Conservation (phyloP, 2,888 invertebrate species). For the Ophioninae sp. region DNA sequence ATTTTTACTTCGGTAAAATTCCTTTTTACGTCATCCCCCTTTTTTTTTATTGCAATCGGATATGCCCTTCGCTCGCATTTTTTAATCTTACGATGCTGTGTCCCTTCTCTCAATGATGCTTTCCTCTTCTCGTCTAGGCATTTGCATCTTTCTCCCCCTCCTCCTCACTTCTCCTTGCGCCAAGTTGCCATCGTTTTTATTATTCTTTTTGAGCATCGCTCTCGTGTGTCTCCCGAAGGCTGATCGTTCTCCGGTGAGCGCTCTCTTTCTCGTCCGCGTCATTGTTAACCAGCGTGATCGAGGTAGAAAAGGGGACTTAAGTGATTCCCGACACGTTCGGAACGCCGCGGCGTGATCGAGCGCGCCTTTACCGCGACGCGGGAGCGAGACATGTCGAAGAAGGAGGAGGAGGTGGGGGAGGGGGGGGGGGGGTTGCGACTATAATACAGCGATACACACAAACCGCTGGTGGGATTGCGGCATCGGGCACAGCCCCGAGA, state of each 20-base stretch:
- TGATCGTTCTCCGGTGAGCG: constrained; percentile 38
- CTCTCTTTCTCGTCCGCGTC: constrained; percentile 42
- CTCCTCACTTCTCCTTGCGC: constrained; percentile 2
- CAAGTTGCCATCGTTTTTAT: constrained; percentile 2
- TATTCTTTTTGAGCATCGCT: neutral
- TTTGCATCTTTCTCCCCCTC: neutral
- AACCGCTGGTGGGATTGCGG: neutral
- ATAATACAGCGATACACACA: neutral
- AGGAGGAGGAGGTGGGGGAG: too few species aligned
- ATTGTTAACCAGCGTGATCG: constrained; percentile 58
- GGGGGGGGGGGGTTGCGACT: neutral
- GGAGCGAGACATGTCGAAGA: constrained; percentile 46
- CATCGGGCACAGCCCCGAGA: constrained; percentile 27
- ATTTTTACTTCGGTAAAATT: too few species aligned
- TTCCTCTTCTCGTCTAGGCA: constrained; percentile 5
- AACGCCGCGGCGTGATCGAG: constrained; percentile 47
- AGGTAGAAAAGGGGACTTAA: constrained; percentile 51
- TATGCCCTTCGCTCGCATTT: constrained; percentile 57
- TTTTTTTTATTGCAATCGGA: constrained; percentile 33
- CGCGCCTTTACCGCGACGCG: constrained; percentile 43
- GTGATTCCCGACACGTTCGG: constrained; percentile 62
- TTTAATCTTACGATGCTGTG: constrained; percentile 48
- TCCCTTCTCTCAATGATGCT: neutral
- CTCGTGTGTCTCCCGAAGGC: constrained; percentile 44
- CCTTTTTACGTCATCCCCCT: neutral